Conservation (phyloP, 2,113 vertebrate species). For the Ophiodon elongatus region DNA sequence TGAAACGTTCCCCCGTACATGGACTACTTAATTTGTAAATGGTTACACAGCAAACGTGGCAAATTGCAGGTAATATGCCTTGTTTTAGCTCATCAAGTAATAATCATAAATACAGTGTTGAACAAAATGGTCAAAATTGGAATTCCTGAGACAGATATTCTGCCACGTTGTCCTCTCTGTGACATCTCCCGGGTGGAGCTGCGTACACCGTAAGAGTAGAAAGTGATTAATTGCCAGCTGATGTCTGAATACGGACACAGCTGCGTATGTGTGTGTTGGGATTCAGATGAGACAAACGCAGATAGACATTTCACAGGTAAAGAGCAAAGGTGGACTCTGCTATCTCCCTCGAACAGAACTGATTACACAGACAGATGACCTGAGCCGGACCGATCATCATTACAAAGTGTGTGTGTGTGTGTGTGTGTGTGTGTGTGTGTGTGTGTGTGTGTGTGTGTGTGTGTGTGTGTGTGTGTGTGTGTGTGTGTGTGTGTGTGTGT, state of each 20-base stretch:
- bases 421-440: constrained; percentile 6
- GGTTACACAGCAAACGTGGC: neutral
- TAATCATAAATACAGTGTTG: neutral
- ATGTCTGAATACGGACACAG: neutral
- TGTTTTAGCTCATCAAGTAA: neutral
- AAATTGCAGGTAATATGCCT: neutral
- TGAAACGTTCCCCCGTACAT: constrained; percentile 14
- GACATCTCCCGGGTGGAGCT: constrained; percentile 36
- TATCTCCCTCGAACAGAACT: constrained; percentile 39
- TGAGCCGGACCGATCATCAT: constrained; percentile 55
- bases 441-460: neutral
- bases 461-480: neutral
- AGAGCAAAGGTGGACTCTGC: constrained; percentile 22
- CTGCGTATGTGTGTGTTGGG: neutral
- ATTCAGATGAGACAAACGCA: constrained; percentile 15
- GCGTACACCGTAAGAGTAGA: neutral
- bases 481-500: neutral
- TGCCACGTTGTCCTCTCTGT: constrained; percentile 23
- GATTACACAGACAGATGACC: constrained; percentile 57
- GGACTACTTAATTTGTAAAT: constrained; percentile 31
- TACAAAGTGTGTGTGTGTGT: neutral
- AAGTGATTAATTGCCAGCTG: constrained; percentile 50
- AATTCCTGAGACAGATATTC: constrained; percentile 5
- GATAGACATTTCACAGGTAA: constrained; percentile 43
- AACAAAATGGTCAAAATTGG: constrained; percentile 11